Base-by-base conservation (phyloP, 2,797 vertebrate species). In the Taeniopygia guttata region DNA sequence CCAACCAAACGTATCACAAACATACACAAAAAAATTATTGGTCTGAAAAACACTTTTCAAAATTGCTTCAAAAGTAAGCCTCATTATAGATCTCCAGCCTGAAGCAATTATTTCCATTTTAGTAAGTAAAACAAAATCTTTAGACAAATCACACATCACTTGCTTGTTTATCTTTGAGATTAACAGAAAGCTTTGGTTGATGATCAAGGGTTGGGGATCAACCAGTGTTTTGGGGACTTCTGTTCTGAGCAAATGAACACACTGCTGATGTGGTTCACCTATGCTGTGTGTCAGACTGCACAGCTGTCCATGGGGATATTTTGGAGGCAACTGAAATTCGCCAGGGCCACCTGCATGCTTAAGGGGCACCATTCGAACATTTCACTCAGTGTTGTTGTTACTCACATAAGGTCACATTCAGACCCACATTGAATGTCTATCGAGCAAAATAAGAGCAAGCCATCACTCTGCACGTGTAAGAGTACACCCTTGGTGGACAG, bases 71-170 rank as follows among this genome's bases (percentile, higher is more conserved):
- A 58, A 62, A 85, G 12, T 34, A 90, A 89, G 69, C 94, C 94
- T 76, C 75, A 49, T 93, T 96, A 87, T 27, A 94, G 59, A 87
- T 95, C 73, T 96, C 62, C 90, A 97, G 63, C 63, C 76, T 88
- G 56, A 74, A 97, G 89, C 82, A 97, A 84, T 63, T 68, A 56
- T 20, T 63, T 78, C 66, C 22, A 49, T 68, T 96, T 94, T 94
- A 94, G 84, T 92, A 81, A 90, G 56, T 73, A 97, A 97, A 97
- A 93, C 84, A 95, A 95, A 87, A 90, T 89, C 46, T 80, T 67
- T 45, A 91, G 69, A 76, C 40, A 95, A 94, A 69, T 49, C 34
- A 94, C 34, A 58, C 81, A 93, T 75, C 66, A 96, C 95, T 86
- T 96, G 2, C 38, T 95, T 96, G 91, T 81, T 95, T 86, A 84